These are phyloP conservation scores for Operophtera brumata DNA, from an alignment of 2,888 invertebrate species.

Conservation along the genomic window DNA sequence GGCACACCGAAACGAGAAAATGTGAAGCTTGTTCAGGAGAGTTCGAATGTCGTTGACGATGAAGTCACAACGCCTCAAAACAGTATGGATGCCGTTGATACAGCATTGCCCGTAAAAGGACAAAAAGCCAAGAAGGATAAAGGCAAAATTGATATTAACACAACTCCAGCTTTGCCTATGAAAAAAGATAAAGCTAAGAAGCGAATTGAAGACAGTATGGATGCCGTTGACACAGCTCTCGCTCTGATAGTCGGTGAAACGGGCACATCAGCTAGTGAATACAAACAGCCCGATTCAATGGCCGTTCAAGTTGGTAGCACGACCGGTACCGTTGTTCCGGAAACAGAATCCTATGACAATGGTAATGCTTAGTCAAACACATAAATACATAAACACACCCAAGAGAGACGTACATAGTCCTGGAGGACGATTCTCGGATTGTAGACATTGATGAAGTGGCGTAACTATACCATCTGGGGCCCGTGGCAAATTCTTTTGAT, in stretches of 20 bases:
- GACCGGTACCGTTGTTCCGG: constrained; percentile 30
- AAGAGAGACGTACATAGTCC: no score
- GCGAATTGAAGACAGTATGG: constrained; percentile 12
- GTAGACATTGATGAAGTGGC: no score
- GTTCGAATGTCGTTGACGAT: not conserved
- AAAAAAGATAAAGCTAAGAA: constrained; percentile 5
- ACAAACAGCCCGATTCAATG: constrained; percentile 41
- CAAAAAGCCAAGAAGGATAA: not conserved
- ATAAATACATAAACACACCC: no score
- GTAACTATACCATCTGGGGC: no score
- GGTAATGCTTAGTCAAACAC: no score
- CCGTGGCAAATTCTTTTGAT: no score
- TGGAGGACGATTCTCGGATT: no score
- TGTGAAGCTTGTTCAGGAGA: not conserved
- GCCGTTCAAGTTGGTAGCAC: constrained; percentile 52
- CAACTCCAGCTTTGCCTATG: constrained; percentile 1
- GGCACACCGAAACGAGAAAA: constrained; percentile 44
- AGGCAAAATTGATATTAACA: not conserved
- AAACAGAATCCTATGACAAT: constrained; percentile 42
- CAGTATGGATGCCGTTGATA: not conserved
- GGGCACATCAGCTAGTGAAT: constrained; percentile 8
- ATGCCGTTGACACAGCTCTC: not conserved
- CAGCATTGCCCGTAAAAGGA: not conserved
- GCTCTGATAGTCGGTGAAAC: not conserved
- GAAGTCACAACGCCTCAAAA: not conserved